phyloP scores from a whole-genome alignment of 2,113 vertebrate species.

The Trogon melanurus region DNA sequence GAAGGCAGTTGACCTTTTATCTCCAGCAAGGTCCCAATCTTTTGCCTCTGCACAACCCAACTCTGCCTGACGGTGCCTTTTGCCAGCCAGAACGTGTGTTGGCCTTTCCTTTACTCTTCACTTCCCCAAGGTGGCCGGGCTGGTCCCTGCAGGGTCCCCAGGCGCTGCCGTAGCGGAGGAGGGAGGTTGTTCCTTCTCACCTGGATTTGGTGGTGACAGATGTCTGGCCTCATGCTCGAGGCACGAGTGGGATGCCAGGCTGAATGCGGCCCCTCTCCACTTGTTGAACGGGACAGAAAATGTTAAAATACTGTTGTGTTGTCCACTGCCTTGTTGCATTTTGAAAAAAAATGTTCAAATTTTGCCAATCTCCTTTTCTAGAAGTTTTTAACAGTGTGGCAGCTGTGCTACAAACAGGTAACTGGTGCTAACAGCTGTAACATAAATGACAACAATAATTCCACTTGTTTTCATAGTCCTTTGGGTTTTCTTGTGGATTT shows the following conservation, averaged over 20 bases:
- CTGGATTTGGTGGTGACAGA: neutral
- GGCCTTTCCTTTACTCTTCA: neutral
- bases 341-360: neutral
- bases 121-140: fast-evolving
- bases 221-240: neutral
- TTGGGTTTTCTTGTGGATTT: neutral
- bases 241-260: neutral
- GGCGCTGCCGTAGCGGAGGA: fast-evolving
- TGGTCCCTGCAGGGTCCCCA: fast-evolving
- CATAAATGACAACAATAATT: neutral
- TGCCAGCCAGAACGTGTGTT: fast-evolving
- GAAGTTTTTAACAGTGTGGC: neutral
- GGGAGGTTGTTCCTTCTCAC: neutral
- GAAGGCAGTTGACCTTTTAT: neutral
- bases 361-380: neutral
- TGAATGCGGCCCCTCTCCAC: neutral
- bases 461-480: neutral
- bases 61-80: neutral
- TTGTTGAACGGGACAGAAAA: neutral
- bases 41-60: neutral
- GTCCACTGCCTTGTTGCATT: neutral
- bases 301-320: fast-evolving
- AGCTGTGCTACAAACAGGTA: neutral
- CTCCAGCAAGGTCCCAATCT: neutral
- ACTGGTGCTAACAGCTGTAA: neutral